phyloP scores from a whole-genome alignment of 2,888 invertebrate genomes.

The Agapetus fuscipes region DNA sequence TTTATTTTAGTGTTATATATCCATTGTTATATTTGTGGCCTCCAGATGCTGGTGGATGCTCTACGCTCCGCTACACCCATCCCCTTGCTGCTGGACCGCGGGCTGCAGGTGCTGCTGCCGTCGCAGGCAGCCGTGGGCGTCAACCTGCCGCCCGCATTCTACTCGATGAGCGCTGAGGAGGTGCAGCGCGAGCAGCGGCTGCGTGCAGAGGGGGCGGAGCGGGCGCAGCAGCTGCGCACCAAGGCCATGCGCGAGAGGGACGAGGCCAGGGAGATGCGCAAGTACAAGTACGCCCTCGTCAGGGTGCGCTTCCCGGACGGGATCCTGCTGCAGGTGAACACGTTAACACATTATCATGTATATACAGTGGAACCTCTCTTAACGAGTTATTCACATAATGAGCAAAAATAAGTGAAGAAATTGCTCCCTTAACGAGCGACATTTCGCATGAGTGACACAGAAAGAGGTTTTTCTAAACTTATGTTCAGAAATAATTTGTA shows the following conservation, averaged over 20 bases:
- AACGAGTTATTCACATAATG: no score
- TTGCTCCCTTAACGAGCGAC: no score
- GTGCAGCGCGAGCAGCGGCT: slow-evolving; percentile 71
- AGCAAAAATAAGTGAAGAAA: no score
- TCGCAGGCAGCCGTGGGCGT: slow-evolving; percentile 58
- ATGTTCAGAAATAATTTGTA: no score
- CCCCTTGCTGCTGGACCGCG: slow-evolving; percentile 74
- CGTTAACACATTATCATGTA: no score
- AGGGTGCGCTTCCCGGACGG: slow-evolving; percentile 85
- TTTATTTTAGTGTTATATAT: no score
- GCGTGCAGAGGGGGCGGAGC: slow-evolving; percentile 67
- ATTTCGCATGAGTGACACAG: no score
- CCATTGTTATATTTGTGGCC: slow-evolving; percentile 16
- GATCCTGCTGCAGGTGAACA: slow-evolving; percentile 67
- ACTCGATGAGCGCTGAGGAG: slow-evolving; percentile 70
- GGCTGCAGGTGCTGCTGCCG: slow-evolving; percentile 72
- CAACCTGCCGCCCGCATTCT: slow-evolving; percentile 78
- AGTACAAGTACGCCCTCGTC: slow-evolving; percentile 79
- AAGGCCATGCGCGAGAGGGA: slow-evolving; percentile 94
- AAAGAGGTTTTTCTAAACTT: no score
- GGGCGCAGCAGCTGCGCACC: slow-evolving; percentile 74
- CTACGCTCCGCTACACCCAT: slow-evolving; percentile 72
- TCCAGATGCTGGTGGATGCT: slow-evolving; percentile 63
- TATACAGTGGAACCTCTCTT: no score
- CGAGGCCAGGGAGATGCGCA: slow-evolving; percentile 65